These are phyloP conservation scores for Eudyptes chrysolophus DNA, from an alignment of 2,113 vertebrate species.

Conservation along the genomic window DNA sequence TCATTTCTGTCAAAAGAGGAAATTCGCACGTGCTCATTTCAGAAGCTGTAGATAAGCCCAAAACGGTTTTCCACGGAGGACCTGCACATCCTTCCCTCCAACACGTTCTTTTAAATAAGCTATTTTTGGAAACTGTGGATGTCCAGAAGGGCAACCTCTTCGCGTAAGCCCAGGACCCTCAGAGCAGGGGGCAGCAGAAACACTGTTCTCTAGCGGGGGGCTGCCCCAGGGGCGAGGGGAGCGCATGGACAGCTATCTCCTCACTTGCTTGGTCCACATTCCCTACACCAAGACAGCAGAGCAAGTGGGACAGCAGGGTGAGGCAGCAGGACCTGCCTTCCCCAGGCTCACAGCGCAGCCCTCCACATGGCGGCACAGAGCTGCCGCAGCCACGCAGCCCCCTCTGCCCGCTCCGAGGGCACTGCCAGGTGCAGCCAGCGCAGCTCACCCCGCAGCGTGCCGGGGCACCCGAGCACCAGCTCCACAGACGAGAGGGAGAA, in stretches of 20 bases:
- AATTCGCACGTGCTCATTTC: background rate
- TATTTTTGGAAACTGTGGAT: background rate
- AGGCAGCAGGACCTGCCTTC: background rate
- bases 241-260: rapidly evolving
- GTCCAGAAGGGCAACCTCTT: background rate
- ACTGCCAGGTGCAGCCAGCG: rapidly evolving
- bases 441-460: rapidly evolving
- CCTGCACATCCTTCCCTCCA: background rate
- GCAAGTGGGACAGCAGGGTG: rapidly evolving
- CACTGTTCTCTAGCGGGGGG: background rate
- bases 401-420: rapidly evolving
- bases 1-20: background rate
- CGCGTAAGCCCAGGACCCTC: background rate
- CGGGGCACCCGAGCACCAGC: rapidly evolving
- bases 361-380: background rate
- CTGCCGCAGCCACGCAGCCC: rapidly evolving
- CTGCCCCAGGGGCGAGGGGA: background rate
- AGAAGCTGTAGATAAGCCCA: background rate
- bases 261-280: background rate
- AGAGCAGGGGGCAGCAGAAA: background rate
- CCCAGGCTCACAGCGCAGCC: background rate
- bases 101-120: background rate
- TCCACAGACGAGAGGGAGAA: rapidly evolving
- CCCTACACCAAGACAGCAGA: background rate
- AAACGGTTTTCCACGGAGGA: background rate